Conservation (phyloP, 2,113 vertebrate species). For the Nothobranchius kuhntae region DNA sequence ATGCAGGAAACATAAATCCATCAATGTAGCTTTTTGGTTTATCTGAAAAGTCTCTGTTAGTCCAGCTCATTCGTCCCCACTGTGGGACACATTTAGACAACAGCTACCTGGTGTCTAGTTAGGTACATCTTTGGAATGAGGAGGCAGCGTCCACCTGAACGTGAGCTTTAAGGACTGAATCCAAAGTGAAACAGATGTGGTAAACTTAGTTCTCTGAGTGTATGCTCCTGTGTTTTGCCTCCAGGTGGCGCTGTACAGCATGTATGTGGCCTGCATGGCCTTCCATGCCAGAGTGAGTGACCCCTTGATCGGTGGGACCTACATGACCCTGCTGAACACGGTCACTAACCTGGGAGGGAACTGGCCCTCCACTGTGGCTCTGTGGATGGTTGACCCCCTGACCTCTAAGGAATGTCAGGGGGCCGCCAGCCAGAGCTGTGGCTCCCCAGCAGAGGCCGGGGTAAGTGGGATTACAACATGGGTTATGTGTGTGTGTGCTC, state of each 20-base stretch:
- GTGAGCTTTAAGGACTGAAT: no score
- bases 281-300: constrained; percentile 98
- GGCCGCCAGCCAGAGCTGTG: constrained; percentile 82
- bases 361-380: constrained; percentile 93
- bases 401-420: constrained; percentile 90
- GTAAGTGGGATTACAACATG: constrained; percentile 72
- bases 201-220: neutral
- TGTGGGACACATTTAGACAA: no score
- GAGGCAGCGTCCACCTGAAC: no score
- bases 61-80: no score
- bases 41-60: no score
- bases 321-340: constrained; percentile 97
- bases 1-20: no score
- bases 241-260: constrained; percentile 93
- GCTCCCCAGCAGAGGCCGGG: constrained; percentile 77
- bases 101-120: no score
- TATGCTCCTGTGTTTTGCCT: neutral
- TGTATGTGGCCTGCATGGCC: constrained; percentile 97
- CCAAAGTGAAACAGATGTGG: no score
- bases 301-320: constrained; percentile 95
- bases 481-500: neutral
- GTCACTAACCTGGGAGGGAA: constrained; percentile 96
- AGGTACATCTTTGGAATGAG: no score
- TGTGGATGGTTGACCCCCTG: constrained; percentile 96
- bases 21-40: no score